Conservation (phyloP, 2,113 vertebrate genomes). For the Myiagra hebetior region DNA sequence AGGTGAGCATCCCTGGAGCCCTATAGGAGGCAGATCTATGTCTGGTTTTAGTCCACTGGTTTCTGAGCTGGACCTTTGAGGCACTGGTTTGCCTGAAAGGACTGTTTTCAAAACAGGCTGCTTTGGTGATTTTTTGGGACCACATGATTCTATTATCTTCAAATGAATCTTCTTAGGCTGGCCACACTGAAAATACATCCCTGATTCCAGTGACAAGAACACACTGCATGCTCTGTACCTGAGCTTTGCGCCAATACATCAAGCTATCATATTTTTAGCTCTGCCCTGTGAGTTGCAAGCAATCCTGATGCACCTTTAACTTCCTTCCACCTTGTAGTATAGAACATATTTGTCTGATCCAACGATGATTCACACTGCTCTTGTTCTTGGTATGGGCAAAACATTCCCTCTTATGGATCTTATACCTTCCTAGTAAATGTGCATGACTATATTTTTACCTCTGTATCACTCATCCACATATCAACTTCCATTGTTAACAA, state of each 20-base stretch:
- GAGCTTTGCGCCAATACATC: neutral
- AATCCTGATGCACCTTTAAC: neutral
- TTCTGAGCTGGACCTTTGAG: neutral
- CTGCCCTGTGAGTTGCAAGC: neutral
- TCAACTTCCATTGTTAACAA: neutral
- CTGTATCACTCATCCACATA: neutral
- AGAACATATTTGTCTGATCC: neutral
- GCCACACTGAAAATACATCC: neutral
- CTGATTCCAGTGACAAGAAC: neutral
- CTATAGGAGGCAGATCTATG: neutral
- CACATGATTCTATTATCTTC: neutral
- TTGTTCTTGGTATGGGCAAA: neutral
- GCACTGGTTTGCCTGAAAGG: neutral
- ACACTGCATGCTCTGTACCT: neutral
- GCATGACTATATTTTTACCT: neutral
- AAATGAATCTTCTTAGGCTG: neutral
- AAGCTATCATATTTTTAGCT: neutral
- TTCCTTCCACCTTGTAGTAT: neutral
- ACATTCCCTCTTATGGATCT: neutral
- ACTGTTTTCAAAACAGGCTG: neutral
- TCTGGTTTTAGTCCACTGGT: neutral
- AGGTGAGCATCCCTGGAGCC: neutral
- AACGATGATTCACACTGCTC: neutral
- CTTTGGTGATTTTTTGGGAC: neutral
- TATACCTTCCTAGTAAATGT: neutral